Percentiles rank a stretch among this genome's conserved stretches.
These are phyloP conservation scores for Gandaritis pyraliata DNA, from an alignment of 2,888 invertebrate species.

Conservation along the genomic window DNA sequence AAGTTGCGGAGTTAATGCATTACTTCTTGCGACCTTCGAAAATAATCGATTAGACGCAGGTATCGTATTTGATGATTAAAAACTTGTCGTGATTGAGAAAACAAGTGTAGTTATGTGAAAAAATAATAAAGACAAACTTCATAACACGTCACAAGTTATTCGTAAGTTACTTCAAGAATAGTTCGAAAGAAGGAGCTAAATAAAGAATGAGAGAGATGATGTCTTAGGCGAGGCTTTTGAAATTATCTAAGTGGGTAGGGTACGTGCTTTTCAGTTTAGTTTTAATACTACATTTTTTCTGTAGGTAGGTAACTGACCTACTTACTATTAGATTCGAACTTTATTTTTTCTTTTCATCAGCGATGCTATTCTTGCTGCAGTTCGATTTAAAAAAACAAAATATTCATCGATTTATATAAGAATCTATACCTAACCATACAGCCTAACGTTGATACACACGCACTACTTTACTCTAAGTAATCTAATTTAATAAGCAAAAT, in stretches of 20 bases:
- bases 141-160: no score
- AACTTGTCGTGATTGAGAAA: not conserved
- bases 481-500: constrained; percentile 1
- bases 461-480: not conserved
- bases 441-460: not conserved
- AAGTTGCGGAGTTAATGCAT: no score
- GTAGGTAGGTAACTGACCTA: not conserved
- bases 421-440: not conserved
- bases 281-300: not conserved
- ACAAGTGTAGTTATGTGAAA: not conserved
- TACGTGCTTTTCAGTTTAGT: not conserved
- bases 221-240: not conserved
- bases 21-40: no score
- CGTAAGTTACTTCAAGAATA: no score
- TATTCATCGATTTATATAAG: no score
- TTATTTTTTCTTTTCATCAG: no score
- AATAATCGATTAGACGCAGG: not conserved
- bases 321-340: no score
- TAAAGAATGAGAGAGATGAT: not conserved
- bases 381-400: no score
- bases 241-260: not conserved
- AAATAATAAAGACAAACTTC: no score
- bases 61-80: not conserved
- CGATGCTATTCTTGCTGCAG: no score
- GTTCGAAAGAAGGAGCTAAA: constrained; percentile 1